Conservation (phyloP, 2,888 invertebrate genomes). For the Phyllotreta cruciferae region DNA sequence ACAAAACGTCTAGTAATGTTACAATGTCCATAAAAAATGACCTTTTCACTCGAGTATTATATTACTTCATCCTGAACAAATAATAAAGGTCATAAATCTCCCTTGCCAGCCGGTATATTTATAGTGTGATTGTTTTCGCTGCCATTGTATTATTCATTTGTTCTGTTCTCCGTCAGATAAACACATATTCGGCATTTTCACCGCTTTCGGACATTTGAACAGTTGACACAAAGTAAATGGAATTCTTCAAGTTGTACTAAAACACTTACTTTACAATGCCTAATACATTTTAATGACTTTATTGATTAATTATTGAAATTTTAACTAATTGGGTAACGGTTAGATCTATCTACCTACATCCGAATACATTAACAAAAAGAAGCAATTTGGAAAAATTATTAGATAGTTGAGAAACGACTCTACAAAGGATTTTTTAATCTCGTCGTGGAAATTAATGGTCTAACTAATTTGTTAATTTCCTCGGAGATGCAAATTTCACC, state of each 20-base stretch:
- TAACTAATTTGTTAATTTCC: background rate
- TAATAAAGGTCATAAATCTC: constrained; percentile 35
- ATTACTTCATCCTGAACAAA: constrained; percentile 34
- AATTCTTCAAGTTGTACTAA: too few relatives aligned
- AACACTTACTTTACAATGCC: too few relatives aligned
- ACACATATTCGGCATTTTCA: constrained; percentile 10
- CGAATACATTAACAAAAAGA: too few relatives aligned
- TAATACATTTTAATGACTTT: too few relatives aligned
- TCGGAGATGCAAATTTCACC: background rate
- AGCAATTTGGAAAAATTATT: too few relatives aligned
- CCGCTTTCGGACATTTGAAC: background rate
- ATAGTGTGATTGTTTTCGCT: constrained; percentile 35
- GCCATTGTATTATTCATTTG: constrained; percentile 38
- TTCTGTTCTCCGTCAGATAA: constrained; percentile 10
- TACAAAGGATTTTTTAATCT: too few relatives aligned
- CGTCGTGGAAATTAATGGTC: too few relatives aligned
- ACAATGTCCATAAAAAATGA: constrained; percentile 31
- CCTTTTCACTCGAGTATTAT: constrained; percentile 33
- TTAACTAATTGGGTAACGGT: too few relatives aligned
- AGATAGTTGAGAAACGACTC: too few relatives aligned
- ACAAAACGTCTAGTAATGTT: constrained; percentile 33
- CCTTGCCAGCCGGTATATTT: constrained; percentile 32
- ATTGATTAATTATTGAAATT: too few relatives aligned
- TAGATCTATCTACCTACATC: too few relatives aligned
- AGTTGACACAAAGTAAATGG: too few relatives aligned